Base-by-base conservation (phyloP, 2,888 invertebrate genomes). In the Baronia brevicornis region DNA sequence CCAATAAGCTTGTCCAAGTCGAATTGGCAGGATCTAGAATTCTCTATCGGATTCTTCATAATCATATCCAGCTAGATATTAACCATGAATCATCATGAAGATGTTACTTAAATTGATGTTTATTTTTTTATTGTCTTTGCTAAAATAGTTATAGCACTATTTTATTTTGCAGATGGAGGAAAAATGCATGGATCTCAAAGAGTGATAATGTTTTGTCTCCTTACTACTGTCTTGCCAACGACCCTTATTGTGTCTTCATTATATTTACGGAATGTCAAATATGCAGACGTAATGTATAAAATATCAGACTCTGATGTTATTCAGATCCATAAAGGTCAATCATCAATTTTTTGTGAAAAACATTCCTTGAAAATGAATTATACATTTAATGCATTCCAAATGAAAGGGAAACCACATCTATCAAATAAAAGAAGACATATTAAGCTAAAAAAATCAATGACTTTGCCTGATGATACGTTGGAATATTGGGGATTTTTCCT, bases 401-500 rank as follows among this genome's bases (percentile, higher is more conserved):
- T 92, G 77, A 84, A 84, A 43, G 88, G 88, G 8, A 87, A 85
- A 44, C 94, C 94, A 3, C 88, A 89, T 71, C 77, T 91, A 39
- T 89, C 91, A 26, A 77, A 84, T 34, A 89, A 87, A 52, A 87
- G 88, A 28, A 93, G 91, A 66, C 92, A 93, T 55, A 90, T 93
- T 46, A 80, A 90, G 44, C 73, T 94, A 47, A 92, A 90, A 61
- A 94, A 94, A 59, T 92, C 92, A 3, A 93, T 95, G 91, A 87
- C 85, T 2, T 70, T 95, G 41, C 93, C 93, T 0, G 94, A 94
- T 63, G 94, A 94, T 53, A 93, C 94, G 5, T 71, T 94, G 17
- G 94, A 95, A 65, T 95, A 94, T 66, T 95, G 94, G 94, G 94
- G 94, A 2, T 94, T 95, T 72, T 94, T 91, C 73, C 78, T 95